Evolutionary conservation across 2,113 vertebrate species (phyloP), one percentile per base, ranked within the genome.

Genomic region (Genyomyrus donnyi): DNA sequence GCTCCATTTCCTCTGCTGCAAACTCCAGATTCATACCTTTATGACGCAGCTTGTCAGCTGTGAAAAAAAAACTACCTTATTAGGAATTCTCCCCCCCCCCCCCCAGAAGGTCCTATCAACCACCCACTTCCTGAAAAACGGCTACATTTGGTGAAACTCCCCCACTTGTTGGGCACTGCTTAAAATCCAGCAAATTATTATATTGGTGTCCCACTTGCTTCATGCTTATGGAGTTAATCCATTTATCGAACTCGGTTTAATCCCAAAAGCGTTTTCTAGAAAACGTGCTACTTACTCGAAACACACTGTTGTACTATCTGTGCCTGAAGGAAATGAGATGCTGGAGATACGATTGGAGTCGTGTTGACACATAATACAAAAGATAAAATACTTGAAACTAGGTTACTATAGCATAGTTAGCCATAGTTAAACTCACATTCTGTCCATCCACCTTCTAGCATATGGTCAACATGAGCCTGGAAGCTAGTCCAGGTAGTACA

Each of bases 271-370:
- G 1, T 49, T 70, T 45, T 39, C 7, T 27, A 58, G n/a, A 13
- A 49, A 90, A 49, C 15, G 19, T 56, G n/a, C 53, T 6, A 3
- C 39, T 49, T 52, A 46, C 42, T 62, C 15, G 52, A 58, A 10
- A 85, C 24, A 35, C 19, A 89, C 45, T 39, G 35, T 17, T 58
- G 77, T 17, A 42, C 13, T 50, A 21, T 17, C 58, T 19, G 35
- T 66, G 62, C 85, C 77, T 77, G 45, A 56, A 27, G 56, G 27
- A 90, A 90, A 90, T 50, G 19, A 58, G 58, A 90, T 50, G 66
- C 70, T 15, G 48, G 27, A 70, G 58, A 70, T 39, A 90, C 27
- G 46, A 45, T 1, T 21, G 45, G 31, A 35, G 13, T 87, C 58
- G 15, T 66, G 24, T 11, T 50, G 8, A 87, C 53, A 46, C 24